Conservation (phyloP, 1,140 invertebrate species). For the Musca domestica region DNA sequence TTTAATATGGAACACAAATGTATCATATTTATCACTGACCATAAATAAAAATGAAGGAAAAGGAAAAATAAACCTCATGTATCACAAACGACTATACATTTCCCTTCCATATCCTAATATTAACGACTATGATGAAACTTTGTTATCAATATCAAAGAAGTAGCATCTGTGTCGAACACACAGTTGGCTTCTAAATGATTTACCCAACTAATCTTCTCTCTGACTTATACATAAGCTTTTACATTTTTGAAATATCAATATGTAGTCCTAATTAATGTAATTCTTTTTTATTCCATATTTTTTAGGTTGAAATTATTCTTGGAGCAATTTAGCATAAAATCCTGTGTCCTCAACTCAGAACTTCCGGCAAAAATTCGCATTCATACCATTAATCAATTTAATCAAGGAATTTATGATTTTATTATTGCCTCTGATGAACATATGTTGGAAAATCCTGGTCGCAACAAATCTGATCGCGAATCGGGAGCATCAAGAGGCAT, state of each 20-base stretch:
- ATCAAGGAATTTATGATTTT: constrained; percentile 88
- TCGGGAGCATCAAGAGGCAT: constrained; percentile 94
- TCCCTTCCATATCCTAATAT: no score
- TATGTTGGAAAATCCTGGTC: constrained; percentile 66
- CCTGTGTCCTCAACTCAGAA: constrained; percentile 95
- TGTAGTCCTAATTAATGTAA: not conserved
- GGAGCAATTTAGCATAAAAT: constrained; percentile 92
- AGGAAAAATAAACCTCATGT: no score
- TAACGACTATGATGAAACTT: constrained; percentile 11
- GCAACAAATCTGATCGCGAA: constrained; percentile 79
- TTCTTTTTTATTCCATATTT: constrained; percentile 31
- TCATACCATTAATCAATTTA: constrained; percentile 94
- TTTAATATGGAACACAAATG: no score
- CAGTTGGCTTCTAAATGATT: constrained; percentile 49
- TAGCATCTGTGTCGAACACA: constrained; percentile 31
- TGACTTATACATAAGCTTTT: constrained; percentile 29
- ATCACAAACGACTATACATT: no score
- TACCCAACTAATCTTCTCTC: constrained; percentile 52
- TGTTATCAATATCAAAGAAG: constrained; percentile 5
- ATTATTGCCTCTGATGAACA: constrained; percentile 97
- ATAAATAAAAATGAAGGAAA: no score
- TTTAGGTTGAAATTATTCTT: constrained; percentile 88
- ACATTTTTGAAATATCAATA: not conserved
- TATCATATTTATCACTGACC: no score
- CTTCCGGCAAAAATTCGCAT: constrained; percentile 89